phyloP scores from a whole-genome alignment of 2,888 invertebrate genomes.

The Leucania comma region DNA sequence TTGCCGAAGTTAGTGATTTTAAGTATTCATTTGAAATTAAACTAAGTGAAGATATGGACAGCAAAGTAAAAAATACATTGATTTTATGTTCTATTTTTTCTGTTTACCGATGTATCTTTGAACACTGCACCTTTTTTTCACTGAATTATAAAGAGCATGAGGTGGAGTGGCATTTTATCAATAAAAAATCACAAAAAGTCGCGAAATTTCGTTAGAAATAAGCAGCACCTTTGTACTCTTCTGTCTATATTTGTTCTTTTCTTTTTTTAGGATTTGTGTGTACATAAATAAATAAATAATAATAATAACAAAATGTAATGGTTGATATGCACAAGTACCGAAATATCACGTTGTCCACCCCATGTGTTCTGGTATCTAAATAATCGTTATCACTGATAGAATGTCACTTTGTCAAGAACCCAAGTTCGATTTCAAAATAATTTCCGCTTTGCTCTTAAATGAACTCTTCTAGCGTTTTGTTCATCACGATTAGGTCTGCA shows the following conservation, averaged over 20 bases:
- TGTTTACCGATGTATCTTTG: not conserved
- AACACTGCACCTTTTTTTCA: not conserved
- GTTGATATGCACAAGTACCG: no score
- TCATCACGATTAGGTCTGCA: not conserved
- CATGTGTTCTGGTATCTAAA: no score
- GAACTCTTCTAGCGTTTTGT: not conserved
- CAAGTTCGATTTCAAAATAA: not conserved
- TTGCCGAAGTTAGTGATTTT: not conserved
- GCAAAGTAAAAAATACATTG: not conserved
- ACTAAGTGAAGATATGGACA: not conserved
- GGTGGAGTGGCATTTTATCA: not conserved
- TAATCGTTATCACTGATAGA: not conserved
- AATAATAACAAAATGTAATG: no score
- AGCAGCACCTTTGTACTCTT: no score
- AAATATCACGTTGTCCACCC: no score
- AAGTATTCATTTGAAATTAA: slow-evolving; percentile 6
- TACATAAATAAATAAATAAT: no score
- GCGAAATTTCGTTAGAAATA: no score
- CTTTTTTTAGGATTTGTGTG: no score
- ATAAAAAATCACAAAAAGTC: not conserved
- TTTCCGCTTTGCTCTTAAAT: no score
- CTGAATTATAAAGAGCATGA: not conserved
- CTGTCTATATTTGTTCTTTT: no score
- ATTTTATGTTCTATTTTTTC: not conserved
- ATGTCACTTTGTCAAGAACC: not conserved